Evolutionary conservation across 2,113 vertebrate genomes (phyloP).

Genomic region (Monopterus albus): DNA sequence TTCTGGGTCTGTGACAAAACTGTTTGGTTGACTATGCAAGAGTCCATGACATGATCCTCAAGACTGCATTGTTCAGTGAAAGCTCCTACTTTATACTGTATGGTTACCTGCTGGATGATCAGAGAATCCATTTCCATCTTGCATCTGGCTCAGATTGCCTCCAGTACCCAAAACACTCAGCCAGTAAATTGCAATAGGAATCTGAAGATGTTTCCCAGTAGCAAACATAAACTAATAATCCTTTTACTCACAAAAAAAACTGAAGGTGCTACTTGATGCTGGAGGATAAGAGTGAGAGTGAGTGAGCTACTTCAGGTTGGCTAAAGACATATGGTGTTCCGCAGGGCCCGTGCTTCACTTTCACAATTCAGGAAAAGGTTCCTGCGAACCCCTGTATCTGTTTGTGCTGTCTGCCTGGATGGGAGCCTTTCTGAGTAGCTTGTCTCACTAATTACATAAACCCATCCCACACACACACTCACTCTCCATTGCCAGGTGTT

Average conservation of each 20-base stretch:
- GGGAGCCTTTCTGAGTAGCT: constrained; percentile 19
- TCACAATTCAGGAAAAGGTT: constrained; percentile 20
- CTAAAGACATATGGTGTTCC: constrained; percentile 49
- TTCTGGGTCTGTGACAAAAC: constrained; percentile 8
- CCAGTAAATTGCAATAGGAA: constrained; percentile 45
- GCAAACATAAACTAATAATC: constrained; percentile 61
- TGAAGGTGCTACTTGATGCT: constrained; percentile 58
- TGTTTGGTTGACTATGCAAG: constrained; percentile 13
- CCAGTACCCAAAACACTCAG: constrained; percentile 38
- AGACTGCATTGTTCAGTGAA: constrained; percentile 28
- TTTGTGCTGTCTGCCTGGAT: constrained; percentile 29
- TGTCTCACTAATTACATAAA: constrained; percentile 55
- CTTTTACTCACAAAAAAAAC: constrained; percentile 56
- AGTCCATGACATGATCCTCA: constrained; percentile 20
- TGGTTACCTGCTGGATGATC: constrained; percentile 13
- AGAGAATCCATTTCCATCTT: constrained; percentile 37
- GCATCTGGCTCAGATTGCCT: constrained; percentile 45
- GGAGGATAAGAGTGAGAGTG: constrained; percentile 50
- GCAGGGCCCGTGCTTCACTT: constrained; percentile 43
- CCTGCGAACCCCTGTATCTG: constrained; percentile 35
- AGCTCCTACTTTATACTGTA: constrained; percentile 25
- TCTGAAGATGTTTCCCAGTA: constrained; percentile 53
- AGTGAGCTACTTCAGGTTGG: constrained; percentile 49
- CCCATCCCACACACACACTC: background rate
- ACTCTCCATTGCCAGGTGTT: constrained; percentile 26